Conservation (phyloP, 2,113 vertebrate genomes). For the Seriola dumerili region DNA sequence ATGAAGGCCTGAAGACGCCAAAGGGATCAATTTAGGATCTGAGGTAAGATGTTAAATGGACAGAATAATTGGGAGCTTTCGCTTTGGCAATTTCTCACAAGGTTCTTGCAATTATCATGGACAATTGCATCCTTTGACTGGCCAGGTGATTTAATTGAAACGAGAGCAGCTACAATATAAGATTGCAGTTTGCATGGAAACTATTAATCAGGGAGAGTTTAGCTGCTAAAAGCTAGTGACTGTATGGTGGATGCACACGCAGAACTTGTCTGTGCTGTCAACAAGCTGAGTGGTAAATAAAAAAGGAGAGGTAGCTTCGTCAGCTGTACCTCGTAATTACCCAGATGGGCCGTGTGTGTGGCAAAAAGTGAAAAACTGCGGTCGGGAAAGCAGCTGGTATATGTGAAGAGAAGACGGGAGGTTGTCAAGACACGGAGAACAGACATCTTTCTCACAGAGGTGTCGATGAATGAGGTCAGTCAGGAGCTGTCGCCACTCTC, state of each 20-base stretch:
- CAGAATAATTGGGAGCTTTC: conserved; percentile 49
- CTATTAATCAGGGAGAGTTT: conserved; percentile 14
- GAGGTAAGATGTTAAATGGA: conserved; percentile 61
- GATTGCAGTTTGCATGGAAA: conserved; percentile 4
- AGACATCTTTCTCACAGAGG: conserved; percentile 21
- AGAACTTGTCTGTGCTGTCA: conserved; percentile 32
- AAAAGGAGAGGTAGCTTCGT: conserved; percentile 36
- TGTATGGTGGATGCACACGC: conserved; percentile 1
- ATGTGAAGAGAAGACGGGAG: conserved; percentile 27
- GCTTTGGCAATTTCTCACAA: conserved; percentile 11
- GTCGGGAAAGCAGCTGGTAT: conserved; percentile 21
- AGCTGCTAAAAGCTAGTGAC: conserved; percentile 22
- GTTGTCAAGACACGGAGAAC: conserved; percentile 30
- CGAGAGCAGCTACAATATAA: conserved; percentile 13
- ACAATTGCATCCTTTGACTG: conserved; percentile 44
- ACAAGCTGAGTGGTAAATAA: conserved; percentile 43
- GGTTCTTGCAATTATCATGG: conserved; percentile 32
- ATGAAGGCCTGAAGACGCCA: conserved; percentile 31
- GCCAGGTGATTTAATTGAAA: conserved; percentile 43
- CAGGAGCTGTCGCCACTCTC: conserved; percentile 30
- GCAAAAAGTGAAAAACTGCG: background rate
- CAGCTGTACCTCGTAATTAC: conserved; percentile 47
- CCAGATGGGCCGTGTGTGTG: conserved; percentile 9
- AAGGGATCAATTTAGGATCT: conserved; percentile 48
- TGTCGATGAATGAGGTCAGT: conserved; percentile 26